phyloP scores from a whole-genome alignment of 1,140 invertebrate genomes.

The Lucilia sericata region DNA sequence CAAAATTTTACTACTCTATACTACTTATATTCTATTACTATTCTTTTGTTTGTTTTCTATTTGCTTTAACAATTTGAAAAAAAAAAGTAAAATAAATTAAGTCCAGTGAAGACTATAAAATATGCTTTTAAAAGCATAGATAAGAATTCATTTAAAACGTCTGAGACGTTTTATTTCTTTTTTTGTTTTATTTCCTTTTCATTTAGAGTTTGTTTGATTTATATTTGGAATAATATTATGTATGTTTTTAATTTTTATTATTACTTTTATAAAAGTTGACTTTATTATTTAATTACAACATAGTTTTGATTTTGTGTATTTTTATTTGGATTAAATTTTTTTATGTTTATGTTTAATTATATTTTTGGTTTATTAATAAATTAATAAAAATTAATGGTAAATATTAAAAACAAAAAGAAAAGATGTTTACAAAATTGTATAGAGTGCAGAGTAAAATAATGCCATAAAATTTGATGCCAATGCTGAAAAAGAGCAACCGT shows the following conservation, averaged over 20 bases:
- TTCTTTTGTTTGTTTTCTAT: background rate
- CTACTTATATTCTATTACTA: background rate
- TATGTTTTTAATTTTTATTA: background rate
- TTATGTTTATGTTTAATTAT: too few relatives aligned
- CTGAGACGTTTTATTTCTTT: background rate
- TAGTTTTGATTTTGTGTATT: too few relatives aligned
- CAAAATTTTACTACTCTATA: background rate
- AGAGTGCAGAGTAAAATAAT: too few relatives aligned
- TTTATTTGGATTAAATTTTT: too few relatives aligned
- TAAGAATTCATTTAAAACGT: background rate
- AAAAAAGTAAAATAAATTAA: background rate
- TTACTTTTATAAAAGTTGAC: background rate
- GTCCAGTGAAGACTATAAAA: constrained; percentile 18
- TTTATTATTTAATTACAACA: too few relatives aligned
- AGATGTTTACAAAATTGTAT: too few relatives aligned
- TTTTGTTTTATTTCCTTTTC: background rate
- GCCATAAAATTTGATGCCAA: too few relatives aligned
- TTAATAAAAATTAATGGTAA: too few relatives aligned
- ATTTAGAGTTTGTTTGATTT: background rate
- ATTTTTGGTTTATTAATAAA: too few relatives aligned
- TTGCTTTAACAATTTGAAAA: background rate
- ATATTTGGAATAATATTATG: background rate
- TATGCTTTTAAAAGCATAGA: background rate
- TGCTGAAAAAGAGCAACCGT: too few relatives aligned
- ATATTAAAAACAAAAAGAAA: too few relatives aligned